These are phyloP conservation scores for Abramis brama DNA, from an alignment of 2,113 vertebrate species.

Conservation along the genomic window DNA sequence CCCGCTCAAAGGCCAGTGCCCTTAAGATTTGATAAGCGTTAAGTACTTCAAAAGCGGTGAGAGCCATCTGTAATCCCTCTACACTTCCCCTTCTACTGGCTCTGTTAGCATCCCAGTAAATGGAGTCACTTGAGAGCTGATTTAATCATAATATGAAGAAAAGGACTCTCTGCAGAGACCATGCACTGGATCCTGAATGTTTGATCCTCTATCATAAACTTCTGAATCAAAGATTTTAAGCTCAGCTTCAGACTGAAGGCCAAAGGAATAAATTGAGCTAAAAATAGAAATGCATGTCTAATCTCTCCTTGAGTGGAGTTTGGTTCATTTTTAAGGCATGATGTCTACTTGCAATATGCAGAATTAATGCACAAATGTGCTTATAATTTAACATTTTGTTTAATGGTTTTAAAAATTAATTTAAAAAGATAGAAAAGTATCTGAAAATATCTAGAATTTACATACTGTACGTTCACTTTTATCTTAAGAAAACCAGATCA, in stretches of 20 bases:
- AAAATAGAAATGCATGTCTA: constrained; percentile 8
- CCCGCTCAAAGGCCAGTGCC: constrained; percentile 42
- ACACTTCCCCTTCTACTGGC: constrained; percentile 10
- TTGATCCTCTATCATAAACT: not conserved
- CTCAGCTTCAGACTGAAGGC: not conserved
- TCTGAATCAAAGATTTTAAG: constrained; percentile 5
- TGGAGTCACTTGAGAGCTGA: constrained; percentile 8
- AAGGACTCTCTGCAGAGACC: not conserved
- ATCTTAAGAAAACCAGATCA: not conserved
- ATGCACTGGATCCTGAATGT: not conserved
- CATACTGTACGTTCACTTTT: not conserved
- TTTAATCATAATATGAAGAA: constrained; percentile 27
- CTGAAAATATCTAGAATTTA: not conserved
- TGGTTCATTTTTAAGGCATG: not conserved
- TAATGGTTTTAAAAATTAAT: not conserved
- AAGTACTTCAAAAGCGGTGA: constrained; percentile 28
- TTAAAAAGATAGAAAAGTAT: not conserved
- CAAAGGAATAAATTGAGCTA: not conserved
- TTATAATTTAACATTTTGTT: constrained; percentile 1
- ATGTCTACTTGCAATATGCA: not conserved
- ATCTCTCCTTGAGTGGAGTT: not conserved
- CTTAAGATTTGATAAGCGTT: constrained; percentile 41
- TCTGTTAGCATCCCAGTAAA: constrained; percentile 16
- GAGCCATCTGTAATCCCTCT: constrained; percentile 42
- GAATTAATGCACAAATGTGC: constrained; percentile 10